Base-by-base conservation (phyloP, 2,113 vertebrate genomes). In the Glaucomys volans region DNA sequence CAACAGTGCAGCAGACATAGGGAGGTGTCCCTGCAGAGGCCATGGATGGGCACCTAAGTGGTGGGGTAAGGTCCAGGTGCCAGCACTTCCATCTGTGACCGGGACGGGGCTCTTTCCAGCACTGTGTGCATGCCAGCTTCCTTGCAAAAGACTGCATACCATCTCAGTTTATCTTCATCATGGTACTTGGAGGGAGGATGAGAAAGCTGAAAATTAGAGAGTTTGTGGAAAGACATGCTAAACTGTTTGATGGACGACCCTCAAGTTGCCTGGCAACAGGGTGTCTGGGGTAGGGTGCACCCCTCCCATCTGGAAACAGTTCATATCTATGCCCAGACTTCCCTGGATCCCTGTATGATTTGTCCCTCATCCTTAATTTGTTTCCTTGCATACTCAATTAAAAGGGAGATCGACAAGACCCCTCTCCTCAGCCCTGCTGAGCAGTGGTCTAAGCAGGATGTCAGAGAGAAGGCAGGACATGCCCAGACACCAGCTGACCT, bases 21-120 rank as follows among this genome's bases (percentile, higher is more conserved):
- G 24, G 40, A 28, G 37, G 1, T 37, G 62, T 84, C 47, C 57
- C 82, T 28, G 30, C 28, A 50, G 30, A 47, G 16, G 20, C 44
- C 37, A 32, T 20, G 42, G n/a, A 8, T 24, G 28, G 52, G 54
- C 37, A 0, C 4, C 0, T 5, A 28, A 30, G 62, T 3, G 12
- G 13, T 11, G 35, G 64, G 5, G 37, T 10, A 16, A 35, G 50
- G n/a, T 24, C 5, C 50, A 52, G 26, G 40, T 20, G 54, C n/a
- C 64, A 37, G 37, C 14, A 9, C 16, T 54, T 28, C 71, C 2
- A 37, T 40, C 77, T 71, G 50, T 44, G 86, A 17, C 9, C 2
- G 24, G 66, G 54, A 0, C 37, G 14, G 69, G 66, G 18, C 35
- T 9, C 13, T 76, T 52, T 82, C 57, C 42, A 14, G 40, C 62